Percentiles rank a stretch among this genome's conserved stretches.
Evolutionary conservation across 2,888 invertebrate species (phyloP).

Genomic region (Stegana nigrithorax): DNA sequence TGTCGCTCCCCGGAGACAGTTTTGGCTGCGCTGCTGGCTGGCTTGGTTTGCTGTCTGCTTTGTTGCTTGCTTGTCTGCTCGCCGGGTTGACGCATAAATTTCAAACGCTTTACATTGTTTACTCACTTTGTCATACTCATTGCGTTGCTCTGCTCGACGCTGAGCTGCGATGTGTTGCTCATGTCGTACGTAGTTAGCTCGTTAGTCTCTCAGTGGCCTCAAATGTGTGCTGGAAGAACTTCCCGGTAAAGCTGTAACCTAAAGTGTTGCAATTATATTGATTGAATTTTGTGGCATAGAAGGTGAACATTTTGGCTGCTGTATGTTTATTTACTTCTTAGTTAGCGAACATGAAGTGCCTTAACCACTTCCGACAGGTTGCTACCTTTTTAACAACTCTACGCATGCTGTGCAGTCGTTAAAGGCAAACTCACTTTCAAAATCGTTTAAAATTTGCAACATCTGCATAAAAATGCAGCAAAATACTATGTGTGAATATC

Average conservation of each 20-base stretch:
- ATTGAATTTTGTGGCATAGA: slow-evolving; percentile 43
- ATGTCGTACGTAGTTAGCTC: neutral
- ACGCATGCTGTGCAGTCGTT: neutral
- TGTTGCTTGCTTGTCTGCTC: neutral
- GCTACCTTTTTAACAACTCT: neutral
- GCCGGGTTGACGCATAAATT: slow-evolving; percentile 6
- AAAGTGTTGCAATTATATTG: slow-evolving; percentile 57
- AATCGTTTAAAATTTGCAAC: too few species aligned
- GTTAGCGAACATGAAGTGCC: too few species aligned
- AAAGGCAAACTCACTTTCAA: too few species aligned
- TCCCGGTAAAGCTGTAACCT: slow-evolving; percentile 40
- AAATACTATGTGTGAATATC: too few species aligned
- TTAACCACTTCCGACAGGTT: neutral
- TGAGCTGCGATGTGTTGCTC: too few species aligned
- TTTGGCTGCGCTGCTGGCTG: too few species aligned
- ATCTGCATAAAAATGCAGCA: too few species aligned
- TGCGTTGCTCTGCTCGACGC: neutral
- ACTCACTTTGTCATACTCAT: slow-evolving; percentile 5
- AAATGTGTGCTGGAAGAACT: neutral
- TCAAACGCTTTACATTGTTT: slow-evolving; percentile 13
- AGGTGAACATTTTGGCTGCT: neutral
- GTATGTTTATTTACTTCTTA: slow-evolving; percentile 8
- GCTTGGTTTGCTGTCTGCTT: neutral
- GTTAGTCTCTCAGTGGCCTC: too few species aligned
- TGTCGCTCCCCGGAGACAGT: too few species aligned